phyloP scores from a whole-genome alignment of 2,797 vertebrate genomes.

The Jordanella pulchra region DNA sequence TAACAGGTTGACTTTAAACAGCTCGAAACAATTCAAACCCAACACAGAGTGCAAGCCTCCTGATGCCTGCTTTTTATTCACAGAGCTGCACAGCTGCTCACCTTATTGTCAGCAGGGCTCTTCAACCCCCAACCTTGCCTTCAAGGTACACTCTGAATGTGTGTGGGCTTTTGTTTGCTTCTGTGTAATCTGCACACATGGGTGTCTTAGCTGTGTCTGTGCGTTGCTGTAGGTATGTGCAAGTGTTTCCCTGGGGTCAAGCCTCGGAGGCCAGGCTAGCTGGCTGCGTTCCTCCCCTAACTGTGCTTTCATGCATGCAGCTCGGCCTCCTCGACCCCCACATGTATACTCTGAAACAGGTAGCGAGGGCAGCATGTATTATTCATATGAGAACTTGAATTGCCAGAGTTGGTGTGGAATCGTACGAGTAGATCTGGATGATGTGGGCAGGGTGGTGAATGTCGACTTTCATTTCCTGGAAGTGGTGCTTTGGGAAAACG shows the following conservation, averaged over 20 bases:
- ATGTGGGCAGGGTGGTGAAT: conserved; percentile 72
- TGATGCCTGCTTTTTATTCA: conserved; percentile 76
- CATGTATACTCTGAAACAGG: conserved; percentile 62
- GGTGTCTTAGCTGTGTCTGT: background rate
- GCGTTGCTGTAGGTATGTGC: conserved; percentile 16
- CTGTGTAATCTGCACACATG: conserved; percentile 15
- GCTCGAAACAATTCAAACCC: conserved; percentile 20
- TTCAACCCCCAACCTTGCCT: conserved; percentile 76
- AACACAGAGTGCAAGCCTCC: conserved; percentile 59
- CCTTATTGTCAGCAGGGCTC: conserved; percentile 78
- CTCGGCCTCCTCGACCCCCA: conserved; percentile 49
- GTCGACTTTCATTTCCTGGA: conserved; percentile 70
- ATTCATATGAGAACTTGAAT: conserved; percentile 59
- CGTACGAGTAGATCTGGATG: conserved; percentile 56
- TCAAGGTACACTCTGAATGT: conserved; percentile 65
- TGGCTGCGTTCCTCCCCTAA: conserved; percentile 55
- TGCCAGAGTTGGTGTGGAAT: conserved; percentile 41
- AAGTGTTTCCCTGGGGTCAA: conserved; percentile 47
- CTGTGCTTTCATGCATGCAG: conserved; percentile 35
- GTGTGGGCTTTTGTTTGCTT: conserved; percentile 63
- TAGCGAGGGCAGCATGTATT: conserved; percentile 70
- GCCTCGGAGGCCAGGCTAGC: conserved; percentile 60
- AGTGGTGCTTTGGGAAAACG: conserved; percentile 43
- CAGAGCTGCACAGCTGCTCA: conserved; percentile 78
- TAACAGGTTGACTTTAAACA: conserved; percentile 24